Base-by-base conservation (phyloP, 2,113 vertebrate genomes). In the Litocranius walleri region DNA sequence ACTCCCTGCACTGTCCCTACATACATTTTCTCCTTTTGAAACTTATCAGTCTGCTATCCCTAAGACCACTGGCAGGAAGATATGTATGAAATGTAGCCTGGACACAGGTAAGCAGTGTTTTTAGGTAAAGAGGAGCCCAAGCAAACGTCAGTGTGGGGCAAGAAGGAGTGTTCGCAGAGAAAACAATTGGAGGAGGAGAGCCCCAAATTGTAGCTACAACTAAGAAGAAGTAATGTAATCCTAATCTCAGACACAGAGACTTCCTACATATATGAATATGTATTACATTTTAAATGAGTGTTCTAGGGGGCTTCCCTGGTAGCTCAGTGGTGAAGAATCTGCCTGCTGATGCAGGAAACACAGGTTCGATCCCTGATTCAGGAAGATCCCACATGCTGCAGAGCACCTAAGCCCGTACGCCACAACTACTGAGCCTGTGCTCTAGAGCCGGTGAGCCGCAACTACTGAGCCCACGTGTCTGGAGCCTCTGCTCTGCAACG, bases 201-300 rank as follows among this genome's bases (percentile, higher is more conserved):
- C 19, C 25, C 21, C 50, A 82, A 45, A 71, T 12, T 45, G 23
- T 88, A 96, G 56, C 77, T 50, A 21, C 33, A 33, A 56, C 50
- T 62, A 94, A 88, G 71, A 95, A 88, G 83, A 95, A 97, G 83
- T 61, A 74, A 78, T 43, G 36, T 50, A 40, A 71, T 78, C 67
- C 17, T 61, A 62, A 61, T 82, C 77, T 92, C 33, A 61, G 74
- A 71, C 6, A 27, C 30, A 30, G 9, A 90, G 36, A 52, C 9
- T 94, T 83, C 71, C 87, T 96, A 61, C 71, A 84, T 96, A 74
- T 57, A 74, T 78, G 95, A 94, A n/a, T 94, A 48, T 54, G 27
- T 57, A 62, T 83, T 64, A 93, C 19, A 89, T 80, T 92, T 84
- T 54, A 97, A 97, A 84, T 84, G 36, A 43, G 36, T 27, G 36